phyloP scores from a whole-genome alignment of 2,888 invertebrate species.

The Ferdinandea cuprea region DNA sequence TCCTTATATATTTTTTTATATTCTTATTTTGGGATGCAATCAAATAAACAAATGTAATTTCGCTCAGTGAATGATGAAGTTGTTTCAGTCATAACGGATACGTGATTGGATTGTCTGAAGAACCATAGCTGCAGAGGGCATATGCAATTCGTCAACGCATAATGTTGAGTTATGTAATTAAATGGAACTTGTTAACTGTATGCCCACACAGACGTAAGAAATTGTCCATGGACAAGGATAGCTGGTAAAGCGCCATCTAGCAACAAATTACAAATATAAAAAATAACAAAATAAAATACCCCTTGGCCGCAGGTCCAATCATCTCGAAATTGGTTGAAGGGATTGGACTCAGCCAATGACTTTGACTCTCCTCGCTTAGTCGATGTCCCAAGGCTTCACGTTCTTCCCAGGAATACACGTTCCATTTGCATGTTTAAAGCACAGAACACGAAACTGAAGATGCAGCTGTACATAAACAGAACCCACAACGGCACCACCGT shows the following conservation, averaged over 20 bases:
- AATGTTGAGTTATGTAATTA: constrained; percentile 54
- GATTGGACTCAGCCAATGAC: constrained; percentile 53
- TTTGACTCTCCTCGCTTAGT: constrained; percentile 52
- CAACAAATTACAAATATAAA: constrained; percentile 40
- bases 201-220: constrained; percentile 50
- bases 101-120: constrained; percentile 66
- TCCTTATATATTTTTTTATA: constrained; percentile 19
- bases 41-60: constrained; percentile 70
- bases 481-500: constrained; percentile 41
- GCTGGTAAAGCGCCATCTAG: constrained; percentile 51
- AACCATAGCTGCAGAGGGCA: constrained; percentile 24
- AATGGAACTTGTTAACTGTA: constrained; percentile 31
- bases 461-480: constrained; percentile 26
- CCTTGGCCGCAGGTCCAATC: constrained; percentile 36
- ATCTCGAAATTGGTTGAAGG: constrained; percentile 40
- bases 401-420: constrained; percentile 55
- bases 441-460: constrained; percentile 46
- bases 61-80: constrained; percentile 66
- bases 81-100: constrained; percentile 68
- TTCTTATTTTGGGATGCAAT: constrained; percentile 54
- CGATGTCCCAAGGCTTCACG: constrained; percentile 62
- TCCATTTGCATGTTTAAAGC: constrained; percentile 57
- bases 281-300: constrained; percentile 9
- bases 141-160: constrained; percentile 38
- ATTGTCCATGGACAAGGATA: constrained; percentile 36